phyloP scores from a whole-genome alignment of 2,888 invertebrate species.

The Fragum sueziense region DNA sequence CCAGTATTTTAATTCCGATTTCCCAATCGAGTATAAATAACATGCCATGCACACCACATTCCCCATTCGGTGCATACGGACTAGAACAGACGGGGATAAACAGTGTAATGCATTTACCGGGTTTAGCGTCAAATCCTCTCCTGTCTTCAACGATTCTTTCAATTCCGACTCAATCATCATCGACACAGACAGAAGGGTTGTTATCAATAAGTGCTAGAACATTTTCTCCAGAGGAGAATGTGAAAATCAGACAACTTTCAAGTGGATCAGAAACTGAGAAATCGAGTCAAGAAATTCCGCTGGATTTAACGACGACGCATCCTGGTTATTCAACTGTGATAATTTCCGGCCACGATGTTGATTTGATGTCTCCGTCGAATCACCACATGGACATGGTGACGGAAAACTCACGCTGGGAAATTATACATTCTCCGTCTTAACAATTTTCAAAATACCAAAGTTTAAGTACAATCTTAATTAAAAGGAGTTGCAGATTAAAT shows the following conservation, averaged over 20 bases:
- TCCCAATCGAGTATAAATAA: slow-evolving; percentile 13
- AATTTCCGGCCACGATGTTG: slow-evolving; percentile 22
- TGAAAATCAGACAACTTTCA: slow-evolving; percentile 12
- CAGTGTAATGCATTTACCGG: slow-evolving; percentile 52
- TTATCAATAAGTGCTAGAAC: neutral
- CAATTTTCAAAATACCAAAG: too few relatives aligned
- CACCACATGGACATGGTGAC: neutral
- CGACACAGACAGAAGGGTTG: slow-evolving; percentile 40
- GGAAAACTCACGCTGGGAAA: neutral
- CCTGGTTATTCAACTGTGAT: slow-evolving; percentile 42
- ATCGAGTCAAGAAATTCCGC: slow-evolving; percentile 68
- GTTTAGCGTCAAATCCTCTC: slow-evolving; percentile 63
- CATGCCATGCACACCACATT: neutral
- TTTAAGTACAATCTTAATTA: too few relatives aligned
- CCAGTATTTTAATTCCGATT: neutral
- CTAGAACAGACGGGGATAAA: slow-evolving; percentile 7
- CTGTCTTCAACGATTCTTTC: slow-evolving; percentile 59
- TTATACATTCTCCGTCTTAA: slow-evolving; percentile 11
- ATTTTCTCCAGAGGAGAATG: neutral
- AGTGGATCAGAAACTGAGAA: slow-evolving; percentile 32
- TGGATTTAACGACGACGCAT: slow-evolving; percentile 67
- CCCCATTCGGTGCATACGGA: slow-evolving; percentile 8
- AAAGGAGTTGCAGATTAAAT: too few relatives aligned
- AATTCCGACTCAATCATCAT: slow-evolving; percentile 40
- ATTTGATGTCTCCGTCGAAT: neutral